Percentiles rank a stretch among this genome's conserved stretches.
Evolutionary conservation across 2,888 invertebrate species (phyloP).

Genomic region (Leptothorax acervorum): DNA sequence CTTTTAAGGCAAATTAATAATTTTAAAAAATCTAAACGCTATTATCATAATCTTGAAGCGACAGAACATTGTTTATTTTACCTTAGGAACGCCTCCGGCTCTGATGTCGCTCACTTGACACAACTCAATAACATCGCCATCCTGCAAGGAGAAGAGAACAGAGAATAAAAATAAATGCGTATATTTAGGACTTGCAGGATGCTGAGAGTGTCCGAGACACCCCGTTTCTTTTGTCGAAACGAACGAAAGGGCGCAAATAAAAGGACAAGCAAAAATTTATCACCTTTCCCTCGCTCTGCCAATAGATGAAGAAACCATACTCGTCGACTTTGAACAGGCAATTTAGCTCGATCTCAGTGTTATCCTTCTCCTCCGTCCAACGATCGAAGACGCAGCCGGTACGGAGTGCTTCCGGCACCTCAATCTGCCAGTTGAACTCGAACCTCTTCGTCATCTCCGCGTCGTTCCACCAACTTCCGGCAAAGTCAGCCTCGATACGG

Average conservation of each 20-base stretch:
- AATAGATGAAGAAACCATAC: slow-evolving; percentile 99
- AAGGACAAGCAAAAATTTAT: slow-evolving; percentile 68
- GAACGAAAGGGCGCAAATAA: not conserved
- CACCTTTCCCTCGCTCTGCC: slow-evolving; percentile 98
- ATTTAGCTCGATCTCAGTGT: slow-evolving; percentile 94
- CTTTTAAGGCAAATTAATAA: not conserved
- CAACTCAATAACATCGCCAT: slow-evolving; percentile 98
- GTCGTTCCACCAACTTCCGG: slow-evolving; percentile 53
- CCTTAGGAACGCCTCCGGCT: slow-evolving; percentile 96
- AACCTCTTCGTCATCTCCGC: slow-evolving; percentile 97
- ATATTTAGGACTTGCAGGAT: not conserved
- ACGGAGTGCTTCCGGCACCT: slow-evolving; percentile 94
- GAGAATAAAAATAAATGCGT: slow-evolving; percentile 36
- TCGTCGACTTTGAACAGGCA: slow-evolving; percentile 98
- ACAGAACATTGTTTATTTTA: slow-evolving; percentile 84
- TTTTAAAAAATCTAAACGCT: not conserved
- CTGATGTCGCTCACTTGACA: slow-evolving; percentile 99
- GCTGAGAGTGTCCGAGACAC: not conserved
- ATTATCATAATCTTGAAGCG: not conserved
- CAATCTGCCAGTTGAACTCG: slow-evolving; percentile 99
- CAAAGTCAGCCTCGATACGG: slow-evolving; percentile 43
- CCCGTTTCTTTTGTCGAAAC: not conserved
- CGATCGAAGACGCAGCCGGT: slow-evolving; percentile 97
- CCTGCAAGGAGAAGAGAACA: slow-evolving; percentile 88
- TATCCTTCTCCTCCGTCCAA: slow-evolving; percentile 99